Evolutionary conservation across 1,140 invertebrate genomes (phyloP).

Genomic region (Procambarus virginalis): DNA sequence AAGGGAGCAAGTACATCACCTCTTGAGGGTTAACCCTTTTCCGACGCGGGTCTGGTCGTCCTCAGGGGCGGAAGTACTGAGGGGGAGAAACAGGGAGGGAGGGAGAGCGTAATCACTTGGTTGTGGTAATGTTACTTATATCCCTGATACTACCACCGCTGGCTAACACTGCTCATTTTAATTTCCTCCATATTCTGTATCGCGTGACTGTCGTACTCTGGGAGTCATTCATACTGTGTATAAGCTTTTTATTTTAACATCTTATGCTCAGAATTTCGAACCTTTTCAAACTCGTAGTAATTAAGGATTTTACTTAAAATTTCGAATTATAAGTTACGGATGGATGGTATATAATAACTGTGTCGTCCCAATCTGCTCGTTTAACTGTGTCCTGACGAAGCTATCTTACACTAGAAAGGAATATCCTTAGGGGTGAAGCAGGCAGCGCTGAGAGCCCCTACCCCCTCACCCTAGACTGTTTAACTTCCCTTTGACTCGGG

Average conservation of each 20-base stretch:
- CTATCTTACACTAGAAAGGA: neutral
- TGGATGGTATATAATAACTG: too few species aligned
- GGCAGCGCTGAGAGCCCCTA: neutral
- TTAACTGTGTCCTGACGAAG: neutral
- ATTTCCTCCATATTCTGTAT: neutral
- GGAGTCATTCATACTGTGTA: neutral
- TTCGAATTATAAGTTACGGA: too few species aligned
- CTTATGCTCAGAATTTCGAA: too few species aligned
- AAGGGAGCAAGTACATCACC: too few species aligned
- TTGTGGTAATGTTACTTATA: neutral
- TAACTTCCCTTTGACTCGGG: conserved; percentile 23
- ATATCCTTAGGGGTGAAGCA: conserved; percentile 12
- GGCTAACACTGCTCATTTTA: neutral
- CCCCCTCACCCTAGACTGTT: neutral
- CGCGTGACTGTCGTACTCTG: neutral
- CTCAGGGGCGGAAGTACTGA: neutral
- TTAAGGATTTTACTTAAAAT: too few species aligned
- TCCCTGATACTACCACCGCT: neutral
- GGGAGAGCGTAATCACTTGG: neutral
- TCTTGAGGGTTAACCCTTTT: too few species aligned
- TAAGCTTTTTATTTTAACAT: neutral
- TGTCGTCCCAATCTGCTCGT: too few species aligned
- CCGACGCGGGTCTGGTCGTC: neutral
- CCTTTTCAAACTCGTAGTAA: too few species aligned
- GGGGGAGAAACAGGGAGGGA: neutral